Evolutionary conservation across 37 sponge, comb jelly and placozoan genomes (phyloP), one percentile per base, ranked within the genome.

Genomic region (Tethya wilhelma): DNA sequence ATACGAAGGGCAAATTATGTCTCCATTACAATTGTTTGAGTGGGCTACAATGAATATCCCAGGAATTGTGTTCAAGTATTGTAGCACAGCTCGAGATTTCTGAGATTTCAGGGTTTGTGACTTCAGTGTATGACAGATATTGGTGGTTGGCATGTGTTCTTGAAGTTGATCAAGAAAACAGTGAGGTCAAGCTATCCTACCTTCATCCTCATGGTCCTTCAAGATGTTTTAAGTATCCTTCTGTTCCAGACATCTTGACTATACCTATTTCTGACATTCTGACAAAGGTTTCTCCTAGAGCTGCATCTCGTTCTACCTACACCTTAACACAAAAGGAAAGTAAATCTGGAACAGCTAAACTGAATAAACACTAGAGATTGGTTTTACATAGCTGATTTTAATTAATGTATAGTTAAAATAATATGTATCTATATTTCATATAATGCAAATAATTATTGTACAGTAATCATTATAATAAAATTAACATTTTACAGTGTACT

Each of bases 101-200:
- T 29, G 43, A 56, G 17, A 71, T 85, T 40, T 30, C 28, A 64
- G 70, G 85, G 20, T 85, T 71, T 60, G 86, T 85, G n/a, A 77
- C 79, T 31, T 68, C 62, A 29, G 39, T 71, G 23, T 69, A 58
- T 69, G 62, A 78, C 38, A 41, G 32, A 25, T 20, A 80, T 56
- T 87, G 87, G 87, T 79, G 59, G 75, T 19, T 87, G 19, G 81
- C 69, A 46, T 80, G 74, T 55, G 76, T 87, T 56, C 68, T 80
- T 44, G 40, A 80, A 4, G 57, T 64, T 6, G 36, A 46, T 74
- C 31, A 19, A 44, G 67, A 83, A 32, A 38, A 74, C 26, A 26
- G 32, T n/a, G 56, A 63, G 53, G 87, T 74, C 0, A 80, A 33
- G 49, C 8, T 87, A 23, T 53, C 58, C n/a, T 79, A 80, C 25